Percentiles rank a stretch among this genome's conserved stretches.
These are phyloP conservation scores for Acridotheres tristis DNA, from an alignment of 2,797 vertebrate species.

Conservation along the genomic window DNA sequence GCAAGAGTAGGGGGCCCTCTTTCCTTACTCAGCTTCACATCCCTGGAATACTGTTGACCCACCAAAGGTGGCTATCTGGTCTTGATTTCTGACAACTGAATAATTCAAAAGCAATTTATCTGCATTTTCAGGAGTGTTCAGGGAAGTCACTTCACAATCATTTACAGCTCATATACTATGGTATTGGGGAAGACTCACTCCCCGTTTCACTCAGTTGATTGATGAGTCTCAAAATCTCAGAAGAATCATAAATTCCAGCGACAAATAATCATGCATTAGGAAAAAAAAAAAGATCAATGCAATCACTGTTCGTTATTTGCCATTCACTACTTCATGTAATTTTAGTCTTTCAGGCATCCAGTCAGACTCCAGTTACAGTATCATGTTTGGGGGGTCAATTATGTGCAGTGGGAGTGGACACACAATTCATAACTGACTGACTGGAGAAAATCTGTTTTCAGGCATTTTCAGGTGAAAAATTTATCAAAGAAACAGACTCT, in stretches of 20 bases:
- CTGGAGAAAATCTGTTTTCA: background rate
- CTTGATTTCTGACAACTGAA: background rate
- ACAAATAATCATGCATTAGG: conserved; percentile 24
- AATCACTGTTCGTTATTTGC: background rate
- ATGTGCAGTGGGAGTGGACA: background rate
- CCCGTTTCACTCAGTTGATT: background rate
- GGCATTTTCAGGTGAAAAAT: background rate
- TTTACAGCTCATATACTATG: background rate
- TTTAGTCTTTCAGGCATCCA: background rate
- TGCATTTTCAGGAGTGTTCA: conserved; percentile 15
- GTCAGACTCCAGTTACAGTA: background rate
- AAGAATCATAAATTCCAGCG: conserved; percentile 26
- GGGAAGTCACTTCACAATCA: background rate
- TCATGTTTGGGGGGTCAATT: background rate
- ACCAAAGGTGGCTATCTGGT: background rate
- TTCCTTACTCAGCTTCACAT: background rate
- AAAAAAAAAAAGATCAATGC: background rate
- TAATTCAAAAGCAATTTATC: conserved; percentile 32
- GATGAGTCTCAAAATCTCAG: conserved; percentile 34
- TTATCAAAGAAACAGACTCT: background rate
- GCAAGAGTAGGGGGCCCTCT: background rate
- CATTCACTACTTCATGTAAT: background rate
- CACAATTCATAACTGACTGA: background rate
- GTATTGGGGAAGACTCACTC: background rate
- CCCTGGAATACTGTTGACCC: background rate